Conservation (phyloP, 2,113 vertebrate species). For the Hippotragus niger region DNA sequence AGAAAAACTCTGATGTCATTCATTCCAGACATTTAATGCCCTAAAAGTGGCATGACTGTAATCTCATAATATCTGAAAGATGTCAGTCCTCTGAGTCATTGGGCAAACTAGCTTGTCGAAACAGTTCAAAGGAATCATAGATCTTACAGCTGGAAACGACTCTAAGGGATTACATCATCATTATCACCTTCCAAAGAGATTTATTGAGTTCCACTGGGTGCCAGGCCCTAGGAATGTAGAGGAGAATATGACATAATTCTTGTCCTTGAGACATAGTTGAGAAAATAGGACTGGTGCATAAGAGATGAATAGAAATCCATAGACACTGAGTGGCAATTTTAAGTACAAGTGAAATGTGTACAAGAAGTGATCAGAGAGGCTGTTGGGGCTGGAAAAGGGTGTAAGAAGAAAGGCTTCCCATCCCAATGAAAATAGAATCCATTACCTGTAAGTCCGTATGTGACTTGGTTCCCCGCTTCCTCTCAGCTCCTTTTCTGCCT, state of each 20-base stretch:
- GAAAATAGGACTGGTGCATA: neutral
- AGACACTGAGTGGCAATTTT: neutral
- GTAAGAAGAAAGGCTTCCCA: neutral
- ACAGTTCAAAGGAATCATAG: constrained; percentile 29
- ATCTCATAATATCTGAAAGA: constrained; percentile 46
- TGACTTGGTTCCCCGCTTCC: neutral
- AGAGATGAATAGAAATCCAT: neutral
- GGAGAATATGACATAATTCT: neutral
- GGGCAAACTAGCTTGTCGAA: neutral
- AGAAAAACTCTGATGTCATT: neutral
- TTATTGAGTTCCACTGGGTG: neutral
- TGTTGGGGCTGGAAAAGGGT: neutral
- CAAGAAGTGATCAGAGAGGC: neutral
- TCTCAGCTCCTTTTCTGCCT: neutral
- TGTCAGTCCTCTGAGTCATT: constrained; percentile 50
- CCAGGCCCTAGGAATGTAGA: neutral
- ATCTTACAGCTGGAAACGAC: constrained; percentile 15
- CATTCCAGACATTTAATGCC: neutral
- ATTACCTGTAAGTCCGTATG: neutral
- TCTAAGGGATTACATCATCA: neutral
- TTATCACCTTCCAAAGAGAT: constrained; percentile 30
- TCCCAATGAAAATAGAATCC: neutral
- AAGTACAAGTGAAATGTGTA: neutral
- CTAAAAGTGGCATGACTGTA: neutral
- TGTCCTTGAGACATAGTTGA: neutral